Evolutionary conservation across 1,140 invertebrate species (phyloP).

Genomic region (Sycophila sp.): DNA sequence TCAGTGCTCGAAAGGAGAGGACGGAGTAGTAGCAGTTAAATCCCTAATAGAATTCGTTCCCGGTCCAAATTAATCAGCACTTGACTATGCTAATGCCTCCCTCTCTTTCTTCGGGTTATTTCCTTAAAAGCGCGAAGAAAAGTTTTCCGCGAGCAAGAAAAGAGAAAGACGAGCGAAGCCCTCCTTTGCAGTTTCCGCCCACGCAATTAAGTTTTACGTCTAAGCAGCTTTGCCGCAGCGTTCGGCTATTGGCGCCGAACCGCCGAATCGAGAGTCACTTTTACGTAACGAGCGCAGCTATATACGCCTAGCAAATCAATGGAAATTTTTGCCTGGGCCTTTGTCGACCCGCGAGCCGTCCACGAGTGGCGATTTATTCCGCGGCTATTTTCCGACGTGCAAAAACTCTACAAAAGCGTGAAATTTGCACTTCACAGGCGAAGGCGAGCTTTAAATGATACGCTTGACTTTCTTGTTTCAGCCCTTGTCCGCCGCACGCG

Average conservation of each 20-base stretch:
- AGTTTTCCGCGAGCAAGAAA: slow-evolving; percentile 10
- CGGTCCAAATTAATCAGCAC: slow-evolving; percentile 18
- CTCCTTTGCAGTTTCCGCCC: neutral
- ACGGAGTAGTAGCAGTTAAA: neutral
- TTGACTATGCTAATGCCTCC: slow-evolving; percentile 35
- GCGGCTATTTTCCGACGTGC: neutral
- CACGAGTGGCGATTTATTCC: neutral
- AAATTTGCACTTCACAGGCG: slow-evolving; percentile 14
- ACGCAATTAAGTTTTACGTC: slow-evolving; percentile 17
- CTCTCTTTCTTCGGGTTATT: neutral
- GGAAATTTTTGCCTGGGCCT: neutral
- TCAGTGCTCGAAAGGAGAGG: neutral
- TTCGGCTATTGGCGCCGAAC: neutral
- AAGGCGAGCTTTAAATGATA: neutral
- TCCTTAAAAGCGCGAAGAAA: slow-evolving; percentile 21
- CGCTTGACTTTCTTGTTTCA: neutral
- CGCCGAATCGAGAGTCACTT: neutral
- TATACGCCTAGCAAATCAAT: no score
- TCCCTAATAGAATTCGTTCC: slow-evolving; percentile 16
- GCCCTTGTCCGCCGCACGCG: no score
- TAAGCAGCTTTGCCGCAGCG: neutral
- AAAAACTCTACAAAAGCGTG: slow-evolving; percentile 5
- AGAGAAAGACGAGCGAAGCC: no score
- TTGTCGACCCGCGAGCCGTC: neutral
- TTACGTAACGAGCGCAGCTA: no score